Percentiles rank a stretch among this genome's conserved stretches.
Conservation (phyloP, 2,888 invertebrate species). For the Tholera decimalis region DNA sequence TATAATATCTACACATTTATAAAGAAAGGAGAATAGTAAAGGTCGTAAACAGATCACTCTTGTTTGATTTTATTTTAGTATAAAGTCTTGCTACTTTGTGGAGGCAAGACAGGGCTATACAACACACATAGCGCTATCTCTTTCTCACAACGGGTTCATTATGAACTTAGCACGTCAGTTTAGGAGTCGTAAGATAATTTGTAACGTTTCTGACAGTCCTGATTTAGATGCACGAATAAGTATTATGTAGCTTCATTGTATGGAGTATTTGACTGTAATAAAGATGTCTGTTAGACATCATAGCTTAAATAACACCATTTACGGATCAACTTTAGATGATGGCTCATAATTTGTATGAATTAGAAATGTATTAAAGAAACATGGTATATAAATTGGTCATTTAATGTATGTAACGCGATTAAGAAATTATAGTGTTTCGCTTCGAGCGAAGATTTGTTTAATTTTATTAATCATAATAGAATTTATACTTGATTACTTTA, state of each 20-base stretch:
- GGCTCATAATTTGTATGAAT: conserved; percentile 19
- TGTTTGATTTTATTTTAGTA: too few relatives aligned
- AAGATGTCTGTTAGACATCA: conserved; percentile 5
- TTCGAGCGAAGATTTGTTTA: not conserved
- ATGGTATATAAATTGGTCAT: conserved; percentile 4
- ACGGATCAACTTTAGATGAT: conserved; percentile 14
- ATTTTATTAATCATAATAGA: conserved; percentile 22
- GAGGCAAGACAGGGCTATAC: too few relatives aligned
- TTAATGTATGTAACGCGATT: conserved; percentile 21
- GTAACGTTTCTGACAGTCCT: not conserved
- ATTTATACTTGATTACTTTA: not conserved
- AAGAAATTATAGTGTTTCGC: conserved; percentile 30
- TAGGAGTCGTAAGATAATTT: conserved; percentile 15
- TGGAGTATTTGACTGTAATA: conserved; percentile 6
- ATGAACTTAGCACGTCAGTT: conserved; percentile 1
- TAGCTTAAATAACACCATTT: conserved; percentile 14
- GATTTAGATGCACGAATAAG: conserved; percentile 17
- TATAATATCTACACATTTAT: too few relatives aligned
- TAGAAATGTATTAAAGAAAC: conserved; percentile 28
- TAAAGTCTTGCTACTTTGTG: too few relatives aligned
- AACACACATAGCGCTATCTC: too few relatives aligned
- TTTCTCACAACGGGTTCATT: too few relatives aligned
- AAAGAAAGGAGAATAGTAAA: too few relatives aligned
- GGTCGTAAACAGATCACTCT: too few relatives aligned
- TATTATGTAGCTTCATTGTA: not conserved